Percentiles rank a stretch among this genome's conserved stretches.
These are phyloP conservation scores for Orbicella faveolata DNA, from an alignment of 64 coral and sea anemone genomes.

Conservation along the genomic window DNA sequence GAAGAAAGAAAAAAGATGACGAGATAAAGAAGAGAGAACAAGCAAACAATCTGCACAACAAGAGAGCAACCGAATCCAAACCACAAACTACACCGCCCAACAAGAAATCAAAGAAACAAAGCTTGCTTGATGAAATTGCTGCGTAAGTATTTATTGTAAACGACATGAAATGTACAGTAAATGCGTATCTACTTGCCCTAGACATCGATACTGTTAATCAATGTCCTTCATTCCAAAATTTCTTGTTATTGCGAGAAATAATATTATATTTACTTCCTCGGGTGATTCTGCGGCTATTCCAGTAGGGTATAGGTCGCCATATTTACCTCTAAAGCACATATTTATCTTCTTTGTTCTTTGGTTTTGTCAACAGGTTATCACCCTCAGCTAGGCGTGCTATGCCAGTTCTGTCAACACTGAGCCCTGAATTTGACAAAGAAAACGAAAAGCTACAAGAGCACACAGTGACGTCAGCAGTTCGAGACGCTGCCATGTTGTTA, in stretches of 20 bases:
- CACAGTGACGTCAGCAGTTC: constrained; percentile 37
- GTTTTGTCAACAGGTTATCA: constrained; percentile 35
- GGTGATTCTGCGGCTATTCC: too few relatives aligned
- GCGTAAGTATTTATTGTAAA: constrained; percentile 13
- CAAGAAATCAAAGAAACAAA: constrained; percentile 40
- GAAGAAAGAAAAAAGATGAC: constrained; percentile 9
- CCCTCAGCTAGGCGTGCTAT: constrained; percentile 46
- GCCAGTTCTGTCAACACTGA: constrained; percentile 48
- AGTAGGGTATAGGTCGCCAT: too few relatives aligned
- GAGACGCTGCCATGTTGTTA: constrained; percentile 45
- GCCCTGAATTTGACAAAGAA: constrained; percentile 39
- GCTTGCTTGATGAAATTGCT: constrained; percentile 31
- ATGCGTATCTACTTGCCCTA: too few relatives aligned
- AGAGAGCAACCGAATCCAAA: background rate
- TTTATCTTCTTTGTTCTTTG: background rate
- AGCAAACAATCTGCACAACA: constrained; percentile 25
- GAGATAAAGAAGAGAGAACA: constrained; percentile 33
- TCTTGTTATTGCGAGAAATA: too few relatives aligned
- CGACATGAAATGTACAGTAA: too few relatives aligned
- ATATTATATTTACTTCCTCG: too few relatives aligned
- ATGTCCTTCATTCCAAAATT: too few relatives aligned
- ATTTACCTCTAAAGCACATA: background rate
- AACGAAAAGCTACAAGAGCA: constrained; percentile 16
- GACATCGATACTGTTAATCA: too few relatives aligned
- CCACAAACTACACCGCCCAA: constrained; percentile 10